Conservation (phyloP, 2,113 vertebrate species). For the Mobula hypostoma region DNA sequence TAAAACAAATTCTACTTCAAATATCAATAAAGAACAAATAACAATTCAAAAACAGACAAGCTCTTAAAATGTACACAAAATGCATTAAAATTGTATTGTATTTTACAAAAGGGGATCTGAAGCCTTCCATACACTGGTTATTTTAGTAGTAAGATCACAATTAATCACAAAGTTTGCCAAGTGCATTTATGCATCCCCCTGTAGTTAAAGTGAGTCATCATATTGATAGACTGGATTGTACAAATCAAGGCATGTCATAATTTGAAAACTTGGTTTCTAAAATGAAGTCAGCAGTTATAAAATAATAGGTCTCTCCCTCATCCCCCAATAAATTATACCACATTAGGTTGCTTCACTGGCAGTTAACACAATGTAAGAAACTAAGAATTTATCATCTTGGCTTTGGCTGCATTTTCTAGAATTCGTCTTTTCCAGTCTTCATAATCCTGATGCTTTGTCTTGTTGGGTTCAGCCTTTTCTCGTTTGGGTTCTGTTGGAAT, state of each 20-base stretch:
- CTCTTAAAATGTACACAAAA: not conserved
- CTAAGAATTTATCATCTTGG: conserved; percentile 41
- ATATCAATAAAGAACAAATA: not conserved
- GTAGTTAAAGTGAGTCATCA: not conserved
- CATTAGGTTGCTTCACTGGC: not conserved
- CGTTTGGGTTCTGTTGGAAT: conserved; percentile 51
- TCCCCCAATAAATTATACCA: not conserved
- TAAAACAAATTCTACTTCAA: not conserved
- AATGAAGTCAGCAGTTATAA: not conserved
- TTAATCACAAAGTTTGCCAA: not conserved
- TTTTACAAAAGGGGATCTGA: not conserved
- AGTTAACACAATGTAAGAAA: not conserved
- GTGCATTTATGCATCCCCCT: not conserved
- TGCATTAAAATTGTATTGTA: conserved; percentile 2
- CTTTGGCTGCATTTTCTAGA: conserved; percentile 69
- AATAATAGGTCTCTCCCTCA: not conserved
- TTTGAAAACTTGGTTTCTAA: not conserved
- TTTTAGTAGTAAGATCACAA: not conserved
- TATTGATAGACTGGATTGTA: not conserved
- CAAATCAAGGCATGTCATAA: not conserved
- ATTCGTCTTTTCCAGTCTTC: conserved; percentile 80
- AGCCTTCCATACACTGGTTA: not conserved
- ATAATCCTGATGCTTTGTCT: conserved; percentile 58
- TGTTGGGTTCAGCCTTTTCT: conserved; percentile 45
- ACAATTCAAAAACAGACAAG: not conserved